Evolutionary conservation across 2,888 invertebrate species (phyloP).

Genomic region (Cancer borealis): DNA sequence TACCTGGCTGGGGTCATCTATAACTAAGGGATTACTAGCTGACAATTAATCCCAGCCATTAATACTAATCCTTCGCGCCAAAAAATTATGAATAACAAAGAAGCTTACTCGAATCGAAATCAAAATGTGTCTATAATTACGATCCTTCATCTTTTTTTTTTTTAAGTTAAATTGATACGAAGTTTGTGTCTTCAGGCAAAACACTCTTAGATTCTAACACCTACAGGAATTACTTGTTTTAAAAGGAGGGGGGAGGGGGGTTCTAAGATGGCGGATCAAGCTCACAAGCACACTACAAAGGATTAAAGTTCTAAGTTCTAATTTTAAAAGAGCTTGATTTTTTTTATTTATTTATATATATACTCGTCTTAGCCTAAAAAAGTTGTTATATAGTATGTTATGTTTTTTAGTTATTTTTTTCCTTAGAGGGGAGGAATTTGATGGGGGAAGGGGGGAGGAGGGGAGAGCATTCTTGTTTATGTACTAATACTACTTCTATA

Average conservation of each 20-base stretch:
- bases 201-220: neutral
- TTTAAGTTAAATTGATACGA: neutral
- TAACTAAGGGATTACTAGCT: constrained; percentile 5
- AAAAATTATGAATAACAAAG: neutral
- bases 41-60: neutral
- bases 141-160: no score
- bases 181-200: constrained; percentile 19
- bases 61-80: neutral
- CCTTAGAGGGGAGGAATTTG: constrained; percentile 13
- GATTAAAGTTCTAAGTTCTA: neutral
- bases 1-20: constrained; percentile 18
- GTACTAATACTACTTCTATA: neutral
- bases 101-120: neutral
- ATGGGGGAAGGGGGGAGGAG: neutral
- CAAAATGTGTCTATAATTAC: no score
- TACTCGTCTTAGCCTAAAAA: constrained; percentile 21
- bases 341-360: neutral
- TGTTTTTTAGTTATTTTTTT: neutral
- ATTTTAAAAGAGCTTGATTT: constrained; percentile 15
- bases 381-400: constrained; percentile 2
- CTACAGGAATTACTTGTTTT: neutral
- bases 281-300: neutral
- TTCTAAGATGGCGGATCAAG: neutral
- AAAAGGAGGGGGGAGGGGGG: neutral
- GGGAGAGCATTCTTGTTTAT: neutral